Evolutionary conservation across 2,113 vertebrate genomes (phyloP), one percentile per base, ranked within the genome.

Genomic region (Tachysurus fulvidraco): DNA sequence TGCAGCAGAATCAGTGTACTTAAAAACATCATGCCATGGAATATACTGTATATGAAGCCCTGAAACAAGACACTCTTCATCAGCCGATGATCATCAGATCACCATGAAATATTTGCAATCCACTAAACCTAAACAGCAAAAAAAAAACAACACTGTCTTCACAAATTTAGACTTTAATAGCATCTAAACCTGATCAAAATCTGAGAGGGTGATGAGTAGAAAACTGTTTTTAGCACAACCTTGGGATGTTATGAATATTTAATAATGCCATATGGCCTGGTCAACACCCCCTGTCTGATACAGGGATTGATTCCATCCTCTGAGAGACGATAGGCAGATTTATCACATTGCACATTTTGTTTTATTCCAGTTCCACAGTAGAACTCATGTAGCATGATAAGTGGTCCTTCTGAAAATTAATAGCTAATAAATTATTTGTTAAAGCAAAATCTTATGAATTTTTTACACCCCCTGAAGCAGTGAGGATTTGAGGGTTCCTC

Each of bases 241-340:
- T 21, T 55, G 46, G 23, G 74, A 52, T 17, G 14, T 77, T 77
- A 77, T 77, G 46, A 77, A 77, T 77, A 52, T 77, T 77, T 77
- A 77, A 77, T 54, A 28, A 28, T 52, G 46, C 74, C 74, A 77
- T 77, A 54, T 77, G 77, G 77, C 17, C 28, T 21, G 28, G 52
- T 79, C 52, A 55, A 57, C 17, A 21, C 28, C 54, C 46, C 52
- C 25, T 52, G 44, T 46, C 50, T 30, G 74, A 17, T 78, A n/a
- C 74, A 78, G 50, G n/a, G 3, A 57, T 79, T 79, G 17, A 4
- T 36, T 28, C 36, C 77, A 36, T 57, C 77, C 52, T 57, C 17
- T 0, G 17, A 36, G 52, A 57, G 9, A 21, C 57, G 71, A 74
- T 50, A 25, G 41, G 30, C 30, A 71, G 44, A 52, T 11, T 77